Conservation (phyloP, 2,797 vertebrate species). For the Ptychobarbus kaznakovi region DNA sequence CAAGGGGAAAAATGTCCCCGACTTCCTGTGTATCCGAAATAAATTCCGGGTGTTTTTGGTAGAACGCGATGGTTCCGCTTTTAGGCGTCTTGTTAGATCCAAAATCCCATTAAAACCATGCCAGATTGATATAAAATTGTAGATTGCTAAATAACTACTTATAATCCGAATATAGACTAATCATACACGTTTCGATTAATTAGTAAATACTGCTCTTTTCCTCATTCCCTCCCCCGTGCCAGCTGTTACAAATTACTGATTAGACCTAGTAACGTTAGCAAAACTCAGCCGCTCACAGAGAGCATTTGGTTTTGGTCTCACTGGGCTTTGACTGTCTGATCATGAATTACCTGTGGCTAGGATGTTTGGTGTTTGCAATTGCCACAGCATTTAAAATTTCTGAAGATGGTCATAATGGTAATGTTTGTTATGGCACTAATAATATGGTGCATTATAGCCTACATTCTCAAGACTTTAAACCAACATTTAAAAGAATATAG, state of each 20-base stretch:
- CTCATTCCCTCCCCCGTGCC: not conserved
- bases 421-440: not conserved
- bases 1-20: not conserved
- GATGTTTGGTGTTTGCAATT: slow-evolving; percentile 48
- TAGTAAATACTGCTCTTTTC: slow-evolving; percentile 39
- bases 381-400: slow-evolving; percentile 37
- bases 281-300: not conserved
- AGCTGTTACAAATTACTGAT: slow-evolving; percentile 30
- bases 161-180: not conserved
- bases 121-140: not conserved
- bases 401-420: slow-evolving; percentile 56
- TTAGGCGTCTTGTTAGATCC: not conserved
- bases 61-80: slow-evolving; percentile 1
- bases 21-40: slow-evolving; percentile 16
- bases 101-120: not conserved
- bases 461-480: not conserved
- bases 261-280: not conserved
- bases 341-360: slow-evolving; percentile 50
- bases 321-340: slow-evolving; percentile 38
- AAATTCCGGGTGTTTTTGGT: not conserved
- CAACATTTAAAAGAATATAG: not conserved
- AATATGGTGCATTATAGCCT: not conserved
- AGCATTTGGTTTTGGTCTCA: not conserved
- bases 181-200: not conserved
- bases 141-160: not conserved